Evolutionary conservation across 1,140 invertebrate species (phyloP), one percentile per base, ranked within the genome.

Genomic region (Nasonia vitripennis): DNA sequence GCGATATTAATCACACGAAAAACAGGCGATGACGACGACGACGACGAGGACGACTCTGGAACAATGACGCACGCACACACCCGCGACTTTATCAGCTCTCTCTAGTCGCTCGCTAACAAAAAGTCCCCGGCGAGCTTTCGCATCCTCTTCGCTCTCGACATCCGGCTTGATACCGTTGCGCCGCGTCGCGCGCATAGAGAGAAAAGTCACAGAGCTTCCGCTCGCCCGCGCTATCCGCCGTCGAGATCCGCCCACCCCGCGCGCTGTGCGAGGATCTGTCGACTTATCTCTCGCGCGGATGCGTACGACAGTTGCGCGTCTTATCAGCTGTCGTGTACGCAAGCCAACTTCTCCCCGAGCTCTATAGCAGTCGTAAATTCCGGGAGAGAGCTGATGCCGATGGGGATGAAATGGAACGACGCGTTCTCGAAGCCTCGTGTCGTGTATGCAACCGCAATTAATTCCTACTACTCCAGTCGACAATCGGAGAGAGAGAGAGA

Each of bases 161-260:
- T 81, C 81, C 81, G 81, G 81, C 45, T 62, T 62, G 74, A 45
- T 77, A 77, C 34, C 17, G 55, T n/a, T 62, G 2, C 55, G 17
- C 34, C 55, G 17, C 34, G 0, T 37, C 34, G 6, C 55, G 55
- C 55, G 20, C 55, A 62, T 62, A 62, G 55, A 62, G 70, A 74
- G 70, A 73, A 27, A 31, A 74, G 45, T 37, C 48, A 45, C 78
- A 11, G 67, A 20, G 45, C 71, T 74, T 74, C 81, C 81, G 81
- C 20, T 37, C 81, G 71, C 73, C 81, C 51, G 81, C 73, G 81
- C 73, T 75, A 82, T 82, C 81, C 81, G 81, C 71, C 71, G 41
- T 45, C 41, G 48, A 55, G 27, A 34, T 62, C 81, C 51, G 71
- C 48, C 73, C 81, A 41, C 37, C 70, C 55, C 70, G 37, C 37